Conservation (phyloP, 2,888 invertebrate species). For the Chironomus riparius region DNA sequence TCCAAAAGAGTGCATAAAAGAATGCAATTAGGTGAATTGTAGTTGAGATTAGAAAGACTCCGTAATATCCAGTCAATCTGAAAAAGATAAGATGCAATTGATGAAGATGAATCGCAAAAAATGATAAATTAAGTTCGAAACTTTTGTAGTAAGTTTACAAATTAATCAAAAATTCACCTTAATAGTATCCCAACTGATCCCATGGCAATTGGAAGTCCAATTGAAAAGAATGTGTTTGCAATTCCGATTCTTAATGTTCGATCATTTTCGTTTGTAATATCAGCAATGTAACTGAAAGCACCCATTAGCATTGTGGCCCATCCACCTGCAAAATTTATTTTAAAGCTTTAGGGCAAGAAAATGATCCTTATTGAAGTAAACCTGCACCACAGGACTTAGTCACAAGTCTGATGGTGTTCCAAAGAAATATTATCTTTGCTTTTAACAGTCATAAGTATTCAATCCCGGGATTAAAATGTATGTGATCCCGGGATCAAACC, state of each 20-base stretch:
- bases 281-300: slow-evolving; percentile 52
- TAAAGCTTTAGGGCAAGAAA: too few species aligned
- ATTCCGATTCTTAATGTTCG: slow-evolving; percentile 52
- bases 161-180: neutral
- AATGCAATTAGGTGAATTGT: slow-evolving; percentile 40
- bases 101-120: too few species aligned
- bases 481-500: too few species aligned
- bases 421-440: too few species aligned
- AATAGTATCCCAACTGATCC: neutral
- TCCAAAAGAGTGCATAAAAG: slow-evolving; percentile 39
- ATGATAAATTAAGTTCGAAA: too few species aligned
- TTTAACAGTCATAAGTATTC: too few species aligned
- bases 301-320: slow-evolving; percentile 49
- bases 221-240: slow-evolving; percentile 47
- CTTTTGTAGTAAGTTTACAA: too few species aligned
- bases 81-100: too few species aligned
- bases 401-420: too few species aligned
- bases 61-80: slow-evolving; percentile 41
- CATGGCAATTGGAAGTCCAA: slow-evolving; percentile 31
- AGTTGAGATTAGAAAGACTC: slow-evolving; percentile 41
- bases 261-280: slow-evolving; percentile 49
- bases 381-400: too few species aligned
- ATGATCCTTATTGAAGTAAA: too few species aligned
- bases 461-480: too few species aligned
- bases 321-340: slow-evolving; percentile 41